phyloP scores from a whole-genome alignment of 2,888 invertebrate species.

The Stenodema calcarata region DNA sequence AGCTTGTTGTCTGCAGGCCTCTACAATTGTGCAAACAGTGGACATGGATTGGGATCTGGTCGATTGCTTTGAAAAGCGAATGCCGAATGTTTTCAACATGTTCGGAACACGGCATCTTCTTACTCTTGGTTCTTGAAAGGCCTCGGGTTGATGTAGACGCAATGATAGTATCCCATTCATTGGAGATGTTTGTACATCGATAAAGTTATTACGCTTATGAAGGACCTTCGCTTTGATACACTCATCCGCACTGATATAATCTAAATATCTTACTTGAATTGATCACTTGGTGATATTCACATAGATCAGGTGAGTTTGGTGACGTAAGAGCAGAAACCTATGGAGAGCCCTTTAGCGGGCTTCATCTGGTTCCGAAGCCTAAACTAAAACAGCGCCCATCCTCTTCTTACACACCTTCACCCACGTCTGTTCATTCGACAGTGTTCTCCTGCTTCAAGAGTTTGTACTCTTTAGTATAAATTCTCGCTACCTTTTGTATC shows the following conservation, averaged over 20 bases:
- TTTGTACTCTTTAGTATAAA: not conserved
- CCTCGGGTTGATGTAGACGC: no score
- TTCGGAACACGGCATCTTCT: no score
- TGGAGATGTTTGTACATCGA: no score
- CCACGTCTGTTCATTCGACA: not conserved
- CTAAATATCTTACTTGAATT: not conserved
- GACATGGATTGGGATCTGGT: no score
- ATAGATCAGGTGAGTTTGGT: not conserved
- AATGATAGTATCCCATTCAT: no score
- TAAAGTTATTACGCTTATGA: no score
- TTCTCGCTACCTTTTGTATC: not conserved
- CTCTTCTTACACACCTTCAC: not conserved
- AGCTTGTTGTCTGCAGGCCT: no score
- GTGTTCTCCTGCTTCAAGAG: not conserved
- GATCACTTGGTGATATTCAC: not conserved
- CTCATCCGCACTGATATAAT: not conserved
- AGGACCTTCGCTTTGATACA: not conserved
- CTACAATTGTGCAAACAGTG: no score
- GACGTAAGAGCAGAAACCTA: constrained; percentile 1
- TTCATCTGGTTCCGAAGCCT: not conserved
- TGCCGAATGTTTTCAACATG: no score
- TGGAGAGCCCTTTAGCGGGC: not conserved
- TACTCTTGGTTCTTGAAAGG: no score
- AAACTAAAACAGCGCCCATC: not conserved
- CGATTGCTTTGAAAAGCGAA: no score